phyloP scores from a whole-genome alignment of 2,797 vertebrate genomes.

The Halcyon smyrnensis region DNA sequence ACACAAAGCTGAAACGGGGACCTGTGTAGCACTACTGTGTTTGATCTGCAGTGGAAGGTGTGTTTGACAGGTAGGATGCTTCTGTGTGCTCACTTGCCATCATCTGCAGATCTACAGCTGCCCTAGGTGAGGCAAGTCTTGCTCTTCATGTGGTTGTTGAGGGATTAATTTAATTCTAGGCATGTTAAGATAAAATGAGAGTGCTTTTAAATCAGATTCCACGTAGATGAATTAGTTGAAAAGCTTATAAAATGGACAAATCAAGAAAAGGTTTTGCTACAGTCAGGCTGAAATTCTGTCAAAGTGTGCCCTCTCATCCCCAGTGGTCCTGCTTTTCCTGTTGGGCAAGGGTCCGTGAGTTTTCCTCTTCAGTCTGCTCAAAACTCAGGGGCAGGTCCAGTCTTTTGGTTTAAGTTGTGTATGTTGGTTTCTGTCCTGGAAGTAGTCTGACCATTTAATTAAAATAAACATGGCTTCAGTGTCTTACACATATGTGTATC shows the following conservation, averaged over 20 bases:
- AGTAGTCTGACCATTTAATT: neutral
- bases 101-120: neutral
- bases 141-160: neutral
- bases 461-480: neutral
- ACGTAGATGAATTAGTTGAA: neutral
- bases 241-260: neutral
- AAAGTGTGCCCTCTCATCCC: neutral
- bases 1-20: neutral
- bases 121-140: neutral
- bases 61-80: neutral
- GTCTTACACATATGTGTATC: rapidly evolving
- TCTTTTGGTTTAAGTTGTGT: neutral
- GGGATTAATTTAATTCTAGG: neutral
- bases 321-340: neutral
- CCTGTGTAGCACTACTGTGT: rapidly evolving
- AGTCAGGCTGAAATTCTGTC: neutral
- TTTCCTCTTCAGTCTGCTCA: neutral
- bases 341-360: neutral
- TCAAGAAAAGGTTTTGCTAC: neutral
- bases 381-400: neutral
- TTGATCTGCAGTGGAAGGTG: neutral
- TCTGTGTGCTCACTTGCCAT: neutral
- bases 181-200: neutral
- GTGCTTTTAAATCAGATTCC: neutral
- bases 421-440: neutral